Evolutionary conservation across 2,888 invertebrate species (phyloP).

Genomic region (Sphinx pinastri): DNA sequence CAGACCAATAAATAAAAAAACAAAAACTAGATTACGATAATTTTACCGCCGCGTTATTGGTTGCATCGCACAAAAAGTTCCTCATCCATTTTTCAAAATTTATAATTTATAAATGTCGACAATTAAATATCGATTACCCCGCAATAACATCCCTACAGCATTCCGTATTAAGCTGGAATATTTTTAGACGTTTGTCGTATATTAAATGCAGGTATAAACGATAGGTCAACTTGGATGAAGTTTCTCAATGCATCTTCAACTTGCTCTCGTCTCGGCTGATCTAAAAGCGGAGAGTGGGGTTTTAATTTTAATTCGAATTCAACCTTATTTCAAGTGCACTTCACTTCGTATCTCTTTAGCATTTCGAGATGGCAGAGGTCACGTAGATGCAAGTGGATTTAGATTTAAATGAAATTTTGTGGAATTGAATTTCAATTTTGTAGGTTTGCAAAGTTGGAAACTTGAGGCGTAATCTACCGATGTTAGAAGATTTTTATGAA

Average conservation of each 20-base stretch:
- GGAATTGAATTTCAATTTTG: neutral
- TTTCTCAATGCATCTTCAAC: constrained; percentile 8
- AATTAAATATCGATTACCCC: neutral
- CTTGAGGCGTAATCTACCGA: no score
- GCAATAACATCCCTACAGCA: constrained; percentile 3
- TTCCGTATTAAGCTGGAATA: constrained; percentile 43
- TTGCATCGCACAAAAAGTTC: neutral
- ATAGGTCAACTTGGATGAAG: constrained; percentile 18
- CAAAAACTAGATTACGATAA: neutral
- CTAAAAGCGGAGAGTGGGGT: constrained; percentile 14
- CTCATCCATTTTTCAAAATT: no score
- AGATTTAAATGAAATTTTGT: neutral
- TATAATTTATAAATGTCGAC: neutral
- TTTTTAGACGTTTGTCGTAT: constrained; percentile 34
- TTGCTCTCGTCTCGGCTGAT: neutral
- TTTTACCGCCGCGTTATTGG: neutral
- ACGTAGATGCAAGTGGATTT: neutral
- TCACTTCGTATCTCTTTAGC: neutral
- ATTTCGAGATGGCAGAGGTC: constrained; percentile 10
- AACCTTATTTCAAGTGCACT: neutral
- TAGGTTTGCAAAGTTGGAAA: no score
- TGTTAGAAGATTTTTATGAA: no score
- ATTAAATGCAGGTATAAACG: constrained; percentile 3
- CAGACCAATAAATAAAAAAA: no score
- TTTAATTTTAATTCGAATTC: constrained; percentile 6